Base-by-base conservation (phyloP, 1,140 invertebrate species). In the Neoseiulus cucumeris region DNA sequence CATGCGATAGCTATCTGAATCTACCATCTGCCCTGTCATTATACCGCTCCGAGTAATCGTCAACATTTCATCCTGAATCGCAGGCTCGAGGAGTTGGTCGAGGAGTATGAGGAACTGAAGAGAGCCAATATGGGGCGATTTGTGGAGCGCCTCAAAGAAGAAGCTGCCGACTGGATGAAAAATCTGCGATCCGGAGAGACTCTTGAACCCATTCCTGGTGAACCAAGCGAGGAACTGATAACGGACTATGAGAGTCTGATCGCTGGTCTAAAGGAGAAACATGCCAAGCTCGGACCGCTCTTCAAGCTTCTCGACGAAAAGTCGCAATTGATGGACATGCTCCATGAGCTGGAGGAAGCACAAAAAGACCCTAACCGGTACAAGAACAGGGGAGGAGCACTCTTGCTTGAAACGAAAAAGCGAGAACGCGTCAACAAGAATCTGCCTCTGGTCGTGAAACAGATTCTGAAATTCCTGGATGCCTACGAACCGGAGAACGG, bases 221-320 rank as follows among this genome's bases (percentile, higher is more conserved):
- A 25, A 9, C 51, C 51, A 1, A 29, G 25, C 33, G 51, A 59
- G 9, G 51, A 59, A 20, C 22, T 59, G 14, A 25, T 59, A 4
- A 9, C 22, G 4, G 51, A n/a, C 25, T 59, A 59, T 25, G 51
- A 59, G 22, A 17, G 22, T 14, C 12, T 25, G 14, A 59, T 59
- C 33, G 51, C 12, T 18, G 9, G 25, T 9, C 51, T 59, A 2
- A 59, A 59, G 51, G 1, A 25, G 4, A 17, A 33, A 9, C 22
- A 59, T 33, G 33, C 25, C n/a, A 25, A 59, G 22, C 22, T 59
- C 2, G 22, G 14, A 17, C 51, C 51, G 51, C 51, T 59, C 1
- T 59, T 59, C 22, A 59, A 59, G 22, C 22, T 59, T 17, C 51
- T 59, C n/a, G 51, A 59, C 51, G 51, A 59, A 9, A 25, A 33